Conservation (phyloP, 2,113 vertebrate species). For the Perca fluviatilis region DNA sequence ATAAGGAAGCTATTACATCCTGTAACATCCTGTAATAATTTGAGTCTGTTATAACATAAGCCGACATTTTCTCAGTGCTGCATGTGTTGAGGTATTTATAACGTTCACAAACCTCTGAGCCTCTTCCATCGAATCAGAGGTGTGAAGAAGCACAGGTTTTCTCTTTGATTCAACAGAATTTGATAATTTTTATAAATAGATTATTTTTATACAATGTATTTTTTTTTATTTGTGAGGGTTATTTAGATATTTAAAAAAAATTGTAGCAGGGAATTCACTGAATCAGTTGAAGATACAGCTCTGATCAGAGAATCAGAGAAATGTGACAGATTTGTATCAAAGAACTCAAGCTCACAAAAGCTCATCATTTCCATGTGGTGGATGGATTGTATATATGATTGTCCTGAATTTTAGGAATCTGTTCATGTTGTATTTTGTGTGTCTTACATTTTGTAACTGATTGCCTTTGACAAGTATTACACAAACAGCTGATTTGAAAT, state of each 20-base stretch:
- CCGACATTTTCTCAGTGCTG: not conserved
- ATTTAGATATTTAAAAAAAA: slow-evolving; percentile 4
- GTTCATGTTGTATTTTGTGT: slow-evolving; percentile 38
- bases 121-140: not conserved
- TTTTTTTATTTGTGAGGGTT: slow-evolving; percentile 9
- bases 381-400: not conserved
- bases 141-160: not conserved
- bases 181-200: slow-evolving; percentile 20
- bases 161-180: slow-evolving; percentile 21
- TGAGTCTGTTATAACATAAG: not conserved
- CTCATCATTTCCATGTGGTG: slow-evolving; percentile 4
- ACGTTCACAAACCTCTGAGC: not conserved
- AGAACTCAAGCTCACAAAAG: not conserved
- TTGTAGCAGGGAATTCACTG: not conserved
- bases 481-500: slow-evolving; percentile 32
- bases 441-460: slow-evolving; percentile 63
- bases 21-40: not conserved
- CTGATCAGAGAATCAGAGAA: slow-evolving; percentile 21
- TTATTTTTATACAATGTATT: slow-evolving; percentile 45
- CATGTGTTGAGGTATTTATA: not conserved
- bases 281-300: slow-evolving; percentile 4
- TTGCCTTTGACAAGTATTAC: slow-evolving; percentile 60
- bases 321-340: slow-evolving; percentile 1
- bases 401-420: slow-evolving; percentile 25
- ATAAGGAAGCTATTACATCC: not conserved